phyloP scores from a whole-genome alignment of 2,113 vertebrate genomes.

The Cyphomyrus discorhynchus region DNA sequence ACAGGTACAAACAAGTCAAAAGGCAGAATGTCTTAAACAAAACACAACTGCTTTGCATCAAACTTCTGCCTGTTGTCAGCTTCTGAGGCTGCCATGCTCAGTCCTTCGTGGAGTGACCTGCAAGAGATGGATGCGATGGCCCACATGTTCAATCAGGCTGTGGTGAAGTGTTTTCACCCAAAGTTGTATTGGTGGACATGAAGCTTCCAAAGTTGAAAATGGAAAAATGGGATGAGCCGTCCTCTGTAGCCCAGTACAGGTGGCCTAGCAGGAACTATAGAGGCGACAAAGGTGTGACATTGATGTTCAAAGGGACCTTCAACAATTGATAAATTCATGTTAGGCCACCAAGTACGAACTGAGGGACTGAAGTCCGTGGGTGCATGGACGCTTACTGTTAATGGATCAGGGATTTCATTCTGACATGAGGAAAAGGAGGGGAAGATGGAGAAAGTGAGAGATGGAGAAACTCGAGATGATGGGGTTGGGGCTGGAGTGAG shows the following conservation, averaged over 20 bases:
- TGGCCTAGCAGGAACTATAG: background rate
- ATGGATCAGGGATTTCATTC: background rate
- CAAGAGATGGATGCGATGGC: background rate
- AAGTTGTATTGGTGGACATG: background rate
- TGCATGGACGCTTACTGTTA: background rate
- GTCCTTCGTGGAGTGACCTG: background rate
- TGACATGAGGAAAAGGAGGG: background rate
- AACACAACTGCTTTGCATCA: background rate
- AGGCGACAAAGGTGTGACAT: background rate
- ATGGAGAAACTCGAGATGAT: background rate
- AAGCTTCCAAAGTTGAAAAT: background rate
- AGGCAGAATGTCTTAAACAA: background rate
- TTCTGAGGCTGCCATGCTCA: background rate
- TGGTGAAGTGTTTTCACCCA: background rate
- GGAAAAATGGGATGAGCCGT: no score
- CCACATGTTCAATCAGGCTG: background rate
- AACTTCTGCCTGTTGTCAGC: background rate
- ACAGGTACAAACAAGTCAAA: background rate
- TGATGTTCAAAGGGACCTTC: background rate
- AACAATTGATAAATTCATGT: background rate
- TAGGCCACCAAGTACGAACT: background rate
- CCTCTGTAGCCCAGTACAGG: background rate
- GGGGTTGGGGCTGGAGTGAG: background rate
- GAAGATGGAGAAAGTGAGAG: background rate
- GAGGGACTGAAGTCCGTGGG: background rate